Base-by-base conservation (phyloP, 2,888 invertebrate species). In the Eilema caniola region DNA sequence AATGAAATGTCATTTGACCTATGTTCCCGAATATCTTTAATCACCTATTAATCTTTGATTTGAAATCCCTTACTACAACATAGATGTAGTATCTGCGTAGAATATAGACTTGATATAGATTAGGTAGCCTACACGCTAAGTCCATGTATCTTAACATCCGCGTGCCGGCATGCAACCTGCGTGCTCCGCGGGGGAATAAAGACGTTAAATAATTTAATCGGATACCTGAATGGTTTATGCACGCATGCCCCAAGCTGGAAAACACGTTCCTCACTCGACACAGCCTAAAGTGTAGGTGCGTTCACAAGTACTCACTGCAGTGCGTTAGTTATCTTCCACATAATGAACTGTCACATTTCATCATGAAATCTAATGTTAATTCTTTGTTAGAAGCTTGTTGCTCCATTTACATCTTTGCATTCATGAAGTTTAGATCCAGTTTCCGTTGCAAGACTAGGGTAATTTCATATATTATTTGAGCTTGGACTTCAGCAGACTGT, bases 141-240 rank as follows among this genome's bases (percentile, higher is more conserved):
- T 85, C 85, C 88, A 88, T 91, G 92, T 92, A 88, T 90, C 88
- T 87, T 85, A 77, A 87, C 88, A 90, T 91, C 90, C 90, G 91
- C 92, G 89, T 93, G 93, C 89, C 85, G 83, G 91, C 93, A 92
- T 93, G 94, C 94, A 90, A 92, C 90, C 89, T 91, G 92, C 92
- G 89, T 90, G 90, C 93, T 86, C 93, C 92, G 85, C 90, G 84
- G 81, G 92, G 93, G 94, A 95, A 95, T 95, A 92, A 93, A 95
- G 95, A 94, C 92, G 92, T 95, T 94, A 92, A 93, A 94, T 95
- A 93, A 94, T 94, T 94, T 94, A 94, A 93, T 93, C 92, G 89
- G 92, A 93, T 90, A 89, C 88, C 88, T 82, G 88, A 84, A 91
- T 91, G 89, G 88, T 92, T 93, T 92, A 93, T 92, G 90, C 82